Percentiles rank a stretch among this genome's conserved stretches.
phyloP scores from a whole-genome alignment of 37 sponge, comb jelly and placozoan genomes.

The Aplysina aerophoba region DNA sequence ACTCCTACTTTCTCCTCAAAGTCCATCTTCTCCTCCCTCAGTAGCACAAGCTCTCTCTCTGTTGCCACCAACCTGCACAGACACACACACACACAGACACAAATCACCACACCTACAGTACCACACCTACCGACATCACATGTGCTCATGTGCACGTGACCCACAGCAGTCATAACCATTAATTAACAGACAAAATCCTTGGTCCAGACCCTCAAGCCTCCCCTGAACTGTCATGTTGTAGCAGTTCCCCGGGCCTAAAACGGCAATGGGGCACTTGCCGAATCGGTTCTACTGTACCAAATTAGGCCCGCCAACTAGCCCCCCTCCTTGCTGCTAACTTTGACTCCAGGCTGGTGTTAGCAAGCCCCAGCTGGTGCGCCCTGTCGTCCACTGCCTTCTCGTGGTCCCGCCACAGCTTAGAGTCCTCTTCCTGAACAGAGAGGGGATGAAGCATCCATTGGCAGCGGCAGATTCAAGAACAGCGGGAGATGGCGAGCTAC shows the following conservation, averaged over 20 bases:
- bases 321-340: background rate
- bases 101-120: background rate
- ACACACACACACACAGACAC: slow-evolving; percentile 11
- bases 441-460: background rate
- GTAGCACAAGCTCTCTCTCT: slow-evolving; percentile 40
- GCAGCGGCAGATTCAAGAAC: no score
- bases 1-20: slow-evolving; percentile 35
- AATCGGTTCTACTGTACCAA: no score
- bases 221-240: no score
- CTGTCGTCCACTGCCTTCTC: slow-evolving; percentile 52
- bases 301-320: no score
- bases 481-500: no score
- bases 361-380: slow-evolving; percentile 17
- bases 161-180: no score
- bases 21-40: slow-evolving; percentile 52
- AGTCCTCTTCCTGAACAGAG: slow-evolving; percentile 42
- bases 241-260: no score
- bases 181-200: no score
- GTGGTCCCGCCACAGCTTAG: background rate
- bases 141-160: no score
- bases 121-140: background rate
- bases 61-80: slow-evolving; percentile 31
- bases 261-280: no score
- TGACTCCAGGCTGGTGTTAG: slow-evolving; percentile 5
- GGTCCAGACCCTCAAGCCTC: no score